A percentile compares a stretch with the other conserved stretches of the same genome.
Conservation (phyloP, 2,113 vertebrate species). For the Pholis gunnellus region DNA sequence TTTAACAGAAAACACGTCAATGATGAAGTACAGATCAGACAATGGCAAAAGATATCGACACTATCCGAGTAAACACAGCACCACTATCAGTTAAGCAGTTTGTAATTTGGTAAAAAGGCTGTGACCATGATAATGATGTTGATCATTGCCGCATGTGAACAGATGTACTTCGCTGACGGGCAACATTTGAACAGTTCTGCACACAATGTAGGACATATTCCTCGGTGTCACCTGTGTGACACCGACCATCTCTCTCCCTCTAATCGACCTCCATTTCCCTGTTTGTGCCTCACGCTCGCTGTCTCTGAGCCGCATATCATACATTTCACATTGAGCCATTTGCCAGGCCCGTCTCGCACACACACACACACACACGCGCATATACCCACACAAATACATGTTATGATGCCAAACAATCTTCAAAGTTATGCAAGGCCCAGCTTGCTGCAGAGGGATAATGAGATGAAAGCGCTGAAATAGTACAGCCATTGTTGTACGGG, state of each 20-base stretch:
- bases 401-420: conserved; percentile 75
- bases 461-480: conserved; percentile 76
- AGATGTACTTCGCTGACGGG: conserved; percentile 14
- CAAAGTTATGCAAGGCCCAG: conserved; percentile 73
- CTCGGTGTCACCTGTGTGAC: conserved; percentile 5
- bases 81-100: conserved; percentile 8
- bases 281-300: conserved; percentile 21
- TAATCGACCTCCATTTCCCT: conserved; percentile 41
- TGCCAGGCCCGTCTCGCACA: conserved; percentile 24
- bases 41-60: not conserved
- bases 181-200: conserved; percentile 12
- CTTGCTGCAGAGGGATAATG: conserved; percentile 71
- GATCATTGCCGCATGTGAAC: not conserved
- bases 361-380: conserved; percentile 15
- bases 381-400: conserved; percentile 49
- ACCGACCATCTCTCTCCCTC: conserved; percentile 10
- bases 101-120: not conserved
- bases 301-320: conserved; percentile 44
- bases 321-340: conserved; percentile 52
- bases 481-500: conserved; percentile 74
- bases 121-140: conserved; percentile 1
- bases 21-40: not conserved
- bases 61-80: not conserved
- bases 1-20: not conserved
- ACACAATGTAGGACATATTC: not conserved